phyloP scores from a whole-genome alignment of 2,888 invertebrate genomes.

The Hypsopygia costalis region DNA sequence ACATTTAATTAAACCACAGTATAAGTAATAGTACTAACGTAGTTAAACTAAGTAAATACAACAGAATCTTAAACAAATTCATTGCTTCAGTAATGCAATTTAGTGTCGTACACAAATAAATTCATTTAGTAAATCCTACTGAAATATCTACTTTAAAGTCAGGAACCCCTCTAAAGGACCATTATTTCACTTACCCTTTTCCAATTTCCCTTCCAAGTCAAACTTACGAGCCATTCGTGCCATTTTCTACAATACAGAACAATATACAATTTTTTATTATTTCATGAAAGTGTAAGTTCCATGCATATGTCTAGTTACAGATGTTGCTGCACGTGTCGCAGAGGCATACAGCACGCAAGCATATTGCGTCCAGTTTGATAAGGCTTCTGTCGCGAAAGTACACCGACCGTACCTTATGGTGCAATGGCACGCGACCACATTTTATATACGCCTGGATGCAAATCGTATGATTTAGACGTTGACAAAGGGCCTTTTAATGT shows the following conservation, averaged over 20 bases:
- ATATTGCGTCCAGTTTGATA: slow-evolving; percentile 38
- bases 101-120: not conserved
- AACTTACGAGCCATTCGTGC: slow-evolving; percentile 7
- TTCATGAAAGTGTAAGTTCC: not conserved
- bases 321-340: slow-evolving; percentile 35
- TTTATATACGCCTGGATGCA: slow-evolving; percentile 34
- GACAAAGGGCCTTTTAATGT: slow-evolving; percentile 4
- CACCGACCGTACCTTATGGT: slow-evolving; percentile 47
- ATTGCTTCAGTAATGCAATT: too few relatives aligned
- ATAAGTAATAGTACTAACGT: too few relatives aligned
- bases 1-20: too few relatives aligned
- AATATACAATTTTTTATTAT: too few relatives aligned
- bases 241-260: not conserved
- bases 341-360: slow-evolving; percentile 25
- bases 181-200: slow-evolving; percentile 8
- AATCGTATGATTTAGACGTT: slow-evolving; percentile 27
- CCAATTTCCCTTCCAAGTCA: slow-evolving; percentile 5
- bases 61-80: too few relatives aligned
- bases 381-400: slow-evolving; percentile 44
- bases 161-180: slow-evolving; percentile 1
- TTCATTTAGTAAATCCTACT: not conserved
- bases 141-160: not conserved
- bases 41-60: too few relatives aligned
- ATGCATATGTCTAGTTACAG: slow-evolving; percentile 19
- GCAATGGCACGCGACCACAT: slow-evolving; percentile 61